Evolutionary conservation across 2,797 vertebrate genomes (phyloP).

Genomic region (Sphaeramia orbicularis): DNA sequence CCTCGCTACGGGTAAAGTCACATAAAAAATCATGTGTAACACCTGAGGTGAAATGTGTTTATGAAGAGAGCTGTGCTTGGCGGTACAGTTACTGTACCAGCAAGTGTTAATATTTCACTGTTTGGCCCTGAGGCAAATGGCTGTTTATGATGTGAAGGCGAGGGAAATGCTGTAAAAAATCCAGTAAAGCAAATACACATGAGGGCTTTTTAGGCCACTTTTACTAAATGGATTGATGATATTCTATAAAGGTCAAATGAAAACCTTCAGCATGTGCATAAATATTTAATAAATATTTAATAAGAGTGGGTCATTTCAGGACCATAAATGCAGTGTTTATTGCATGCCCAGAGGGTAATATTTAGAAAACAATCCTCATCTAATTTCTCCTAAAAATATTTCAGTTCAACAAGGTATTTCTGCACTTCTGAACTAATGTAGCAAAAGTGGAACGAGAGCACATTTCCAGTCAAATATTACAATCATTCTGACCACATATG

Average conservation of each 20-base stretch:
- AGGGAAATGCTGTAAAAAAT: not conserved
- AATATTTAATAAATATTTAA: conserved; percentile 15
- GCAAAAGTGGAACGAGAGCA: too few relatives aligned
- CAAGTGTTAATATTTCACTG: conserved; percentile 1
- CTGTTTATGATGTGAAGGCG: conserved; percentile 5
- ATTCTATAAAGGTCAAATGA: conserved; percentile 1
- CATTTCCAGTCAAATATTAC: too few relatives aligned
- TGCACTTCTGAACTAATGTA: too few relatives aligned
- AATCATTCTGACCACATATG: not conserved
- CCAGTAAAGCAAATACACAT: too few relatives aligned
- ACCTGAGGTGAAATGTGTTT: conserved; percentile 2
- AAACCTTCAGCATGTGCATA: not conserved
- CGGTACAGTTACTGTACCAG: not conserved
- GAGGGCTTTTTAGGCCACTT: not conserved
- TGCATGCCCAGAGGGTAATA: not conserved
- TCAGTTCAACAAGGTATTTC: too few relatives aligned
- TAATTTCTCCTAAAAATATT: too few relatives aligned
- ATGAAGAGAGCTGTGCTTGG: not conserved
- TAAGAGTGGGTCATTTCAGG: not conserved
- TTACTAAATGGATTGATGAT: conserved; percentile 1
- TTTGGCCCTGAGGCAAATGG: not conserved
- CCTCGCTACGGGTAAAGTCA: conserved; percentile 89
- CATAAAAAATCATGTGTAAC: conserved; percentile 3
- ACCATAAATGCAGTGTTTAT: not conserved
- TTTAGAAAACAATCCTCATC: too few relatives aligned